phyloP scores from a whole-genome alignment of 2,888 invertebrate genomes.

The Sceliomorpha sp. region DNA sequence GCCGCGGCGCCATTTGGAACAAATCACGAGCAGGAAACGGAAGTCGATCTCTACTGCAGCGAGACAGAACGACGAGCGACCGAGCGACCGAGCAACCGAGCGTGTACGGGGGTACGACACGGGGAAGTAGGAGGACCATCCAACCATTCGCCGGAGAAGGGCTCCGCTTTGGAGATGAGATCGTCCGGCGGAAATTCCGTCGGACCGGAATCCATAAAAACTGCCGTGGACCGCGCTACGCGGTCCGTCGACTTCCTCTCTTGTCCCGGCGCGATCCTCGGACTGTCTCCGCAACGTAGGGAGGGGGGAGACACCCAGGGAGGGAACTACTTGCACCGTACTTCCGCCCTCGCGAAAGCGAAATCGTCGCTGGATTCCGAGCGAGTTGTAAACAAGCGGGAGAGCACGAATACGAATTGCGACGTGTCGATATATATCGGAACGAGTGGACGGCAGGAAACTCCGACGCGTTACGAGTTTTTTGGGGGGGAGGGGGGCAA shows the following conservation, averaged over 20 bases:
- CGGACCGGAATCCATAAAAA: slow-evolving; percentile 77
- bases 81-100: no score
- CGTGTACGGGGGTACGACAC: slow-evolving; percentile 53
- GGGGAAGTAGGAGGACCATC: slow-evolving; percentile 31
- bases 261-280: slow-evolving; percentile 38
- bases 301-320: no score
- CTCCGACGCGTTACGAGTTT: slow-evolving; percentile 18
- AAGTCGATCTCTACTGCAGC: slow-evolving; percentile 69
- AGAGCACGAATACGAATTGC: slow-evolving; percentile 41
- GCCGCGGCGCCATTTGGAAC: slow-evolving; percentile 58
- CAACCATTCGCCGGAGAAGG: slow-evolving; percentile 46
- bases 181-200: slow-evolving; percentile 61
- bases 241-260: slow-evolving; percentile 58
- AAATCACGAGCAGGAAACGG: slow-evolving; percentile 72
- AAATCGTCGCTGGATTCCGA: slow-evolving; percentile 9
- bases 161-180: slow-evolving; percentile 65
- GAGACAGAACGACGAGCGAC: slow-evolving; percentile 61
- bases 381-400: slow-evolving; percentile 45
- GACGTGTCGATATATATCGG: slow-evolving; percentile 40
- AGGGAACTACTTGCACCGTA: slow-evolving; percentile 51
- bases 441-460: slow-evolving; percentile 22
- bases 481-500: no score
- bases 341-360: slow-evolving; percentile 38
- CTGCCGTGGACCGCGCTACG: slow-evolving; percentile 64
- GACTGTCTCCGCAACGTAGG: slow-evolving; percentile 31